phyloP scores from a whole-genome alignment of 2,797 vertebrate species.

The Apogon hyalosoma region DNA sequence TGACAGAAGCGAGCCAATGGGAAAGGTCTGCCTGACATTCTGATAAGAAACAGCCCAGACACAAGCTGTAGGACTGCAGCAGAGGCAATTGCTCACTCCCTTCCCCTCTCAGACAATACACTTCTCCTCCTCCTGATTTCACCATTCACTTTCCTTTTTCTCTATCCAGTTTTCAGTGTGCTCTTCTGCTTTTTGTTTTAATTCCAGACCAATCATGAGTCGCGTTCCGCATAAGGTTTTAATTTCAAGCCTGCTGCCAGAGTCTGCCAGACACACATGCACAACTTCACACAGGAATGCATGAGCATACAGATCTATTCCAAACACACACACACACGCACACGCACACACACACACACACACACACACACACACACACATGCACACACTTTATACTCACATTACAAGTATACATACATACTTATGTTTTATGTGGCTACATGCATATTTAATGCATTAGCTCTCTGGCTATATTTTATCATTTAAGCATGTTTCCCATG shows the following conservation, averaged over 20 bases:
- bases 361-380: conserved; percentile 23
- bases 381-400: conserved; percentile 6
- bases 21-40: conserved; percentile 76
- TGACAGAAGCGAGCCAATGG: conserved; percentile 69
- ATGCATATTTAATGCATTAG: conserved; percentile 66
- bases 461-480: conserved; percentile 59
- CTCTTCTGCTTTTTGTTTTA: conserved; percentile 79
- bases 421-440: conserved; percentile 37
- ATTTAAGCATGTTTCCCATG: conserved; percentile 63
- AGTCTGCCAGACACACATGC: conserved; percentile 50
- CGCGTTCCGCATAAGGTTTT: conserved; percentile 76
- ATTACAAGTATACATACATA: conserved; percentile 22
- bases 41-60: conserved; percentile 72
- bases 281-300: conserved; percentile 47
- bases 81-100: conserved; percentile 53
- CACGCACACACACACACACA: conserved; percentile 7
- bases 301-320: conserved; percentile 37
- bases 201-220: conserved; percentile 74
- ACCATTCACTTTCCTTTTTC: conserved; percentile 17
- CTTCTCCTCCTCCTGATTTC: conserved; percentile 22
- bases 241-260: conserved; percentile 72
- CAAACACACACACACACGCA: conserved; percentile 17
- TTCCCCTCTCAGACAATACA: conserved; percentile 46
- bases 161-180: conserved; percentile 18
- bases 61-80: conserved; percentile 49